phyloP scores from a whole-genome alignment of 2,797 vertebrate species.

The Epinephelus coioides region DNA sequence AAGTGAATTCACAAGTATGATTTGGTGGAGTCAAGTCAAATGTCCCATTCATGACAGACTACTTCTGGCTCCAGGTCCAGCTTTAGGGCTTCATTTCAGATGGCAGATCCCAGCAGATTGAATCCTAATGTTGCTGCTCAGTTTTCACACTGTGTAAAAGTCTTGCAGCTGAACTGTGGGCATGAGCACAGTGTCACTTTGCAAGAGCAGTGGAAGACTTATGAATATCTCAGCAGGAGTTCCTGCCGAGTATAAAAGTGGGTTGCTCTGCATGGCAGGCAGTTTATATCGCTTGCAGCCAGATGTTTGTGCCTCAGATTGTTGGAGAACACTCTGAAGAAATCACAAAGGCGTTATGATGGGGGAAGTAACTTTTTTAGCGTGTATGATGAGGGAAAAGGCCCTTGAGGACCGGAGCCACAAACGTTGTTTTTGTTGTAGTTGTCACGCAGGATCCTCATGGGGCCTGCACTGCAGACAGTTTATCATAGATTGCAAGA shows the following conservation, averaged over 20 bases:
- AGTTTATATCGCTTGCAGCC: constrained; percentile 28
- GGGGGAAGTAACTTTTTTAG: constrained; percentile 37
- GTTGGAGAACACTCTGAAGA: constrained; percentile 37
- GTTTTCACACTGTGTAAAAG: constrained; percentile 14
- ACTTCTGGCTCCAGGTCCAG: constrained; percentile 2
- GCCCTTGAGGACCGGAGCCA: constrained; percentile 34
- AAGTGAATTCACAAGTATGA: background rate
- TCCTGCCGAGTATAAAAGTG: constrained; percentile 38
- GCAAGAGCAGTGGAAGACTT: constrained; percentile 31
- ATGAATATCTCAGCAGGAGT: constrained; percentile 44
- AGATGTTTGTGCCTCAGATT: constrained; percentile 48
- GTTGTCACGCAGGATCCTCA: constrained; percentile 32
- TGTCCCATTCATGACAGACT: constrained; percentile 5
- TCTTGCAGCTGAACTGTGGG: constrained; percentile 16
- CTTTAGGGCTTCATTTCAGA: background rate
- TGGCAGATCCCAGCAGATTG: background rate
- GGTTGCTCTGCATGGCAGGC: constrained; percentile 41
- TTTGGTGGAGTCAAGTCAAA: constrained; percentile 18
- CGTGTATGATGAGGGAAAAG: constrained; percentile 49
- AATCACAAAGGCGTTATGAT: constrained; percentile 36
- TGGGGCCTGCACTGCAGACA: constrained; percentile 20
- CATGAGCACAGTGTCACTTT: constrained; percentile 30
- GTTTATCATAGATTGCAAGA: constrained; percentile 22
- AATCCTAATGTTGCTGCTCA: background rate
- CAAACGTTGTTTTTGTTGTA: constrained; percentile 53